Evolutionary conservation across 2,113 vertebrate genomes (phyloP), one percentile per base, ranked within the genome.

Genomic region (Melanocharis versteri): DNA sequence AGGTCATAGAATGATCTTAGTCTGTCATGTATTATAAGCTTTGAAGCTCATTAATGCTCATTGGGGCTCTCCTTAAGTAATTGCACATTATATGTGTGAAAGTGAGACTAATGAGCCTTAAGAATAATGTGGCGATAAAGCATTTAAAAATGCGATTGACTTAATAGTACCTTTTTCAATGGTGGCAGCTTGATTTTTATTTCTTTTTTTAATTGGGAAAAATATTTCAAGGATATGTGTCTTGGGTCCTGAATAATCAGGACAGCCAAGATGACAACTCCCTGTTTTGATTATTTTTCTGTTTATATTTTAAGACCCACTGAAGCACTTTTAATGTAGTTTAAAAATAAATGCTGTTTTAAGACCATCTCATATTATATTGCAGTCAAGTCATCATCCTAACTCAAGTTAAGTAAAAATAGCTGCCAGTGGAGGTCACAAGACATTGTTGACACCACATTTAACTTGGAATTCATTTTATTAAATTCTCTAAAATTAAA

Each of bases 401-500:
- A 62, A 64, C 50, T 78, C 30, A 75, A 65, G 42, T 53, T 71
- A 77, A 82, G 45, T 60, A 72, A 88, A 93, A 93, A 83, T 69
- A 88, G 35, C 79, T 86, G 64, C 27, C 77, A 39, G 33, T 58
- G 50, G 51, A 92, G 76, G 54, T 94, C 57, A 86, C 21, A 61
- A 83, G 72, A 88, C 75, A 57, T 66, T 68, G n/a, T 88, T 80
- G 76, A 72, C 83, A 90, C 37, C 47, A 54, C 33, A n/a, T 86
- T 90, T 96, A 80, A 61, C 51, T 83, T 81, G 35, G 60, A 92
- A 10, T 92, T 92, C 47, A 48, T 15, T 16, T 82, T 87, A 81
- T 87, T 92, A n/a, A 77, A 35, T 62, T 81, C 27, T 81, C 68
- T 88, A 69, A 93, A 93, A 88, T 85, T 61, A 80, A 93, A 83